A percentile compares a stretch with the other conserved stretches of the same genome.
These are phyloP conservation scores for Enteromius afrohamiltoni DNA, from an alignment of 2,797 vertebrate genomes.

Conservation along the genomic window DNA sequence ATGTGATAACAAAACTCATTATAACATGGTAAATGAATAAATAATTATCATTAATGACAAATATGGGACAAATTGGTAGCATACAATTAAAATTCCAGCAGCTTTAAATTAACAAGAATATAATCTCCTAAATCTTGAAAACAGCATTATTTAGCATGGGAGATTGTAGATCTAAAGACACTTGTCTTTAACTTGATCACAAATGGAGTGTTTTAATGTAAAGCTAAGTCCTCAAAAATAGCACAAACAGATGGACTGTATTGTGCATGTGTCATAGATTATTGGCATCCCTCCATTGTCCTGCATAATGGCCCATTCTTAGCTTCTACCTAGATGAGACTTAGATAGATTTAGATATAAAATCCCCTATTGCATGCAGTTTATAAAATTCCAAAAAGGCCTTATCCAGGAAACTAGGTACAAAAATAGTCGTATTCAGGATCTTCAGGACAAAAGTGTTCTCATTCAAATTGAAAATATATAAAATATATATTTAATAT, in stretches of 20 bases:
- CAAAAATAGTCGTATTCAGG: background rate
- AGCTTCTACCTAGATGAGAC: background rate
- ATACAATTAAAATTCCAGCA: background rate
- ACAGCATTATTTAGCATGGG: background rate
- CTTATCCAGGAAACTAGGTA: background rate
- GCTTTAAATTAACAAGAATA: background rate
- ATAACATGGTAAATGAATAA: background rate
- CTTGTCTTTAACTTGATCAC: too few species aligned
- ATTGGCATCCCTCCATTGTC: background rate
- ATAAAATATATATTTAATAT: too few species aligned
- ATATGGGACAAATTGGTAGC: background rate
- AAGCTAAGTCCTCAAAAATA: background rate
- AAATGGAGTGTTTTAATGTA: constrained; percentile 5
- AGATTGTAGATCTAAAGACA: background rate
- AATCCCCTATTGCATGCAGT: background rate
- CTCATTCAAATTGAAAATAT: too few species aligned
- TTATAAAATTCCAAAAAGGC: background rate
- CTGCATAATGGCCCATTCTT: background rate
- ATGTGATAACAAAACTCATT: background rate
- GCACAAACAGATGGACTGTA: background rate
- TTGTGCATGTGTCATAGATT: background rate
- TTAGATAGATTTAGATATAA: background rate
- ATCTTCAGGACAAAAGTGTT: background rate
- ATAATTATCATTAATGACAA: background rate
- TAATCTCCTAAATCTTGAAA: background rate